Evolutionary conservation across 2,113 vertebrate species (phyloP).

Genomic region (Syngnathoides biaculeatus): DNA sequence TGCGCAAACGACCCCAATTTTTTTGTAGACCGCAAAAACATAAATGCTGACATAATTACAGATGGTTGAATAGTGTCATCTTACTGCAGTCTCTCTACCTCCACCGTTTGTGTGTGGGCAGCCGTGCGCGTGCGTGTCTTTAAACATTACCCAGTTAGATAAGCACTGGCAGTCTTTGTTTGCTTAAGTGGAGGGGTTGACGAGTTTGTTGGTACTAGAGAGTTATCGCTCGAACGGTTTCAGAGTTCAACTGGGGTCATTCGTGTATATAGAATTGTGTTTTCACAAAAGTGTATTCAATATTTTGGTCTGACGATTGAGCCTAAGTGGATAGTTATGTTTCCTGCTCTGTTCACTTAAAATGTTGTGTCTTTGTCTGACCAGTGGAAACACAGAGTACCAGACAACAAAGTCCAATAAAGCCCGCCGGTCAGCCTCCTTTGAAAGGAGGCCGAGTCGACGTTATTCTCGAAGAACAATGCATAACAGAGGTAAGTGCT

Average conservation of each 20-base stretch:
- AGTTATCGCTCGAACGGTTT: conserved; percentile 43
- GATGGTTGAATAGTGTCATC: not conserved
- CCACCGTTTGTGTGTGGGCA: not conserved
- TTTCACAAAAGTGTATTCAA: conserved; percentile 5
- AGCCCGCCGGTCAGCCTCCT: conserved; percentile 88
- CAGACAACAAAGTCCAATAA: conserved; percentile 97
- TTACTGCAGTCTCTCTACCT: not conserved
- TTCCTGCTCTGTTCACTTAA: not conserved
- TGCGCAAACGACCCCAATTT: not conserved
- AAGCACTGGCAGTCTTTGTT: conserved; percentile 47
- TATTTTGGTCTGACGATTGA: not conserved
- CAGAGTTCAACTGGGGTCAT: conserved; percentile 52
- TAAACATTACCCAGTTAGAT: conserved; percentile 52
- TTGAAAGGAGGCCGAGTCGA: conserved; percentile 94
- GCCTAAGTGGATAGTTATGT: not conserved
- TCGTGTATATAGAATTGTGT: conserved; percentile 4
- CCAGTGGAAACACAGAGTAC: conserved; percentile 94
- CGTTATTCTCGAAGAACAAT: conserved; percentile 91
- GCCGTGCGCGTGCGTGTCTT: conserved; percentile 38
- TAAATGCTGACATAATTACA: conserved; percentile 1
- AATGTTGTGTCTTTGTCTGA: conserved; percentile 10
- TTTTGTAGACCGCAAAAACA: conserved; percentile 14
- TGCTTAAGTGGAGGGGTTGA: conserved; percentile 49
- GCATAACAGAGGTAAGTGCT: conserved; percentile 80
- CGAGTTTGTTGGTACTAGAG: conserved; percentile 52